phyloP scores from a whole-genome alignment of 2,113 vertebrate species.

The Caracal caracal region DNA sequence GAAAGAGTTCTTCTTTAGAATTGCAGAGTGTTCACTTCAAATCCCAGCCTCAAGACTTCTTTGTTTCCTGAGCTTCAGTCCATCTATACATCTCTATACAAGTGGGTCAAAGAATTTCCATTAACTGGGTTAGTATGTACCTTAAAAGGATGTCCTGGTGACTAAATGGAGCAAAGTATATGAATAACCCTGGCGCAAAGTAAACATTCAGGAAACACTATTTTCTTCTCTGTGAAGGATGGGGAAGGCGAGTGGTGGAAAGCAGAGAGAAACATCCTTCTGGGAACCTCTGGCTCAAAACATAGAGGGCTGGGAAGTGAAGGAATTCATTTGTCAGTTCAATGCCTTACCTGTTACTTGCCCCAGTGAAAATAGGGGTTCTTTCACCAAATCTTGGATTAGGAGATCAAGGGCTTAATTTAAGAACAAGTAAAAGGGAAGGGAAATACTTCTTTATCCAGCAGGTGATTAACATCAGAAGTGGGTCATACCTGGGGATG shows the following conservation, averaged over 20 bases:
- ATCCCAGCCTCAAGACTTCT: neutral
- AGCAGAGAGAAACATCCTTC: neutral
- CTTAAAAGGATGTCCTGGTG: neutral
- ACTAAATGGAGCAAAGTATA: neutral
- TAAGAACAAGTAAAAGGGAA: neutral
- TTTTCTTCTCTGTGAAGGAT: conserved; percentile 17
- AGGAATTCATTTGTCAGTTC: neutral
- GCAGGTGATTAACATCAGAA: neutral
- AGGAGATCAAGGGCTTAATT: neutral
- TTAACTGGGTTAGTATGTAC: neutral
- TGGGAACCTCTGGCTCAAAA: neutral
- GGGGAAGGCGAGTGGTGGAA: neutral
- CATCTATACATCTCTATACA: neutral
- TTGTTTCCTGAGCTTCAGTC: neutral
- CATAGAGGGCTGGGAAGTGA: neutral
- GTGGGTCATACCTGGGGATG: neutral
- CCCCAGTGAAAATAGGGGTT: neutral
- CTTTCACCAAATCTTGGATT: neutral
- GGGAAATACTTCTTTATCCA: neutral
- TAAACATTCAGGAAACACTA: neutral
- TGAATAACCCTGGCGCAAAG: neutral
- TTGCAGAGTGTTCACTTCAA: neutral
- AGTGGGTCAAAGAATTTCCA: neutral
- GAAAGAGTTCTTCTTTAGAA: neutral
- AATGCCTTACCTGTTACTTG: neutral